A percentile compares a stretch with the other conserved stretches of the same genome.
Evolutionary conservation across 2,797 vertebrate species (phyloP).

Genomic region (Myiotriccus ornatus): DNA sequence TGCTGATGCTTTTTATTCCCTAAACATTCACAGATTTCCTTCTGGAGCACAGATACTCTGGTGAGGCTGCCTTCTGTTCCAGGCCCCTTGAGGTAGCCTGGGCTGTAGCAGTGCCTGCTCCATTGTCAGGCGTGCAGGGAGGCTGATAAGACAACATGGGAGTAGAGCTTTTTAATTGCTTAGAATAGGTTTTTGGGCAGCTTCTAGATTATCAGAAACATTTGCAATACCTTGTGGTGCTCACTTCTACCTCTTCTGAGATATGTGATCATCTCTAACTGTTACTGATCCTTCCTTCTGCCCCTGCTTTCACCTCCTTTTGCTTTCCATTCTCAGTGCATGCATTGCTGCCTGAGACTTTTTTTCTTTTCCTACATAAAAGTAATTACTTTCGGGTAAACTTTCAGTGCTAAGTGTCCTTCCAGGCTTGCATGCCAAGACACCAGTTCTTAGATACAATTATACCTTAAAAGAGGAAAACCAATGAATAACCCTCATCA

Average conservation of each 20-base stretch:
- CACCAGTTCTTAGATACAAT: not conserved
- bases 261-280: not conserved
- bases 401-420: not conserved
- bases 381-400: not conserved
- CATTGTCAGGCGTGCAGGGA: fast-evolving
- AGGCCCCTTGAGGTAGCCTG: fast-evolving
- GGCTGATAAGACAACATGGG: not conserved
- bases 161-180: not conserved
- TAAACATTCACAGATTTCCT: not conserved
- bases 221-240: not conserved
- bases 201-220: not conserved
- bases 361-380: not conserved
- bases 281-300: not conserved
- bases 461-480: not conserved
- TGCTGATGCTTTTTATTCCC: constrained; percentile 1
- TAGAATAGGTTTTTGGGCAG: not conserved
- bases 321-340: not conserved
- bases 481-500: not conserved
- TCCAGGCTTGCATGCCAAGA: not conserved
- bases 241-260: not conserved
- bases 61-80: not conserved
- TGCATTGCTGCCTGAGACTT: not conserved
- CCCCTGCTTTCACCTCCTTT: not conserved
- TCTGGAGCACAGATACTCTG: not conserved
- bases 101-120: not conserved